phyloP scores from a whole-genome alignment of 1,140 invertebrate genomes.

The Trachelipus rathkii region DNA sequence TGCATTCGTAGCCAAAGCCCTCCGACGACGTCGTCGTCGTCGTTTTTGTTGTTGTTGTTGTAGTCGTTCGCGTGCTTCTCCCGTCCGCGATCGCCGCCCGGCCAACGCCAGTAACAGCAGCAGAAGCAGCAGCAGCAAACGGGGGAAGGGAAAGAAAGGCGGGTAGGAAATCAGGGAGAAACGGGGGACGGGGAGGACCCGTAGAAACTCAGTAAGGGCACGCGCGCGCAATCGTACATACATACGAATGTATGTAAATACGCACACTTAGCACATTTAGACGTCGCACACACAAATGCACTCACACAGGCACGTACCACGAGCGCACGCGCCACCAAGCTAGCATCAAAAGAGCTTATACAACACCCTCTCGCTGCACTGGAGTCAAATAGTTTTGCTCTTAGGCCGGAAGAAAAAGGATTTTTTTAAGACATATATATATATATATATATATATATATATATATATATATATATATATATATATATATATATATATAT shows the following conservation, averaged over 20 bases:
- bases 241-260: neutral
- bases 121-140: neutral
- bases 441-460: neutral
- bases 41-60: too few species aligned
- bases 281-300: neutral
- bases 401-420: constrained; percentile 1
- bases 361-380: constrained; percentile 3
- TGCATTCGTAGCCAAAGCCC: neutral
- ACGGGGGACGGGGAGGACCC: neutral
- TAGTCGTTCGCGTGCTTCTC: neutral
- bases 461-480: neutral
- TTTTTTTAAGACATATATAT: neutral
- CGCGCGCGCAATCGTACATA: neutral
- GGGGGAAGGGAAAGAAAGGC: neutral
- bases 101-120: constrained; percentile 3
- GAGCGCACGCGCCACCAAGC: neutral
- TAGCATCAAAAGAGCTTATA: constrained; percentile 2
- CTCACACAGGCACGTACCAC: neutral
- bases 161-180: neutral
- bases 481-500: neutral
- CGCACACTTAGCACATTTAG: neutral
- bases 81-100: neutral
- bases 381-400: constrained; percentile 6
- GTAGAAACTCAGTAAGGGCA: constrained; percentile 3
- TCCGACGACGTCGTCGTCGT: too few species aligned